These are phyloP conservation scores for Agapornis canus DNA, from an alignment of 2,797 vertebrate genomes.

Conservation along the genomic window DNA sequence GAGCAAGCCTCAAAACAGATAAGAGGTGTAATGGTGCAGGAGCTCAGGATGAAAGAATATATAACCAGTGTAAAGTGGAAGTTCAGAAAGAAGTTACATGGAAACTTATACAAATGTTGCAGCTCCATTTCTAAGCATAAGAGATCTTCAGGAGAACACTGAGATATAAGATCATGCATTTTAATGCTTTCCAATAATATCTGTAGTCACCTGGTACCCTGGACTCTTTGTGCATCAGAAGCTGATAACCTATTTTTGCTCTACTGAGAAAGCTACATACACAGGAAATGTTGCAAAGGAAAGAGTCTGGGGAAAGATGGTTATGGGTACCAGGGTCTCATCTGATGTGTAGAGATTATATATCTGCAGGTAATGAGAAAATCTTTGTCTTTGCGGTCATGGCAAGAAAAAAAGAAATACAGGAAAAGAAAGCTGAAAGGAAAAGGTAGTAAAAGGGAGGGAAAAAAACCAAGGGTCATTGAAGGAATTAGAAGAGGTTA, in stretches of 20 bases:
- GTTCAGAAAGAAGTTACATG: not conserved
- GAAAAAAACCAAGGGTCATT: not conserved
- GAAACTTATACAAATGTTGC: not conserved
- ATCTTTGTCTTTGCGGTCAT: not conserved
- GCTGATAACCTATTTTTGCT: not conserved
- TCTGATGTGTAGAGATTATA: not conserved
- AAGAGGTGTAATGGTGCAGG: not conserved
- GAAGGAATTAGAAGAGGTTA: not conserved
- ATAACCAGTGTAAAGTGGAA: not conserved
- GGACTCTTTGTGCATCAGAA: not conserved
- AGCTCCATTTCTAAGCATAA: not conserved
- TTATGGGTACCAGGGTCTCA: not conserved
- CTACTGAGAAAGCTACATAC: not conserved
- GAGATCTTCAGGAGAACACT: not conserved
- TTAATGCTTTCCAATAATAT: not conserved
- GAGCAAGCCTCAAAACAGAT: not conserved
- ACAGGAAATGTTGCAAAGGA: not conserved
- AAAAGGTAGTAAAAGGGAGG: not conserved
- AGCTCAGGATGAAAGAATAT: not conserved
- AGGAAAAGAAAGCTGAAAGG: not conserved
- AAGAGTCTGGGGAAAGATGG: not conserved
- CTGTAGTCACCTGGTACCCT: rapidly evolving
- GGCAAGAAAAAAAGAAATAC: not conserved
- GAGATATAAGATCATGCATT: not conserved
- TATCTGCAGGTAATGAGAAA: not conserved